Base-by-base conservation (phyloP, 2,888 invertebrate species). In the Crematogaster levior region DNA sequence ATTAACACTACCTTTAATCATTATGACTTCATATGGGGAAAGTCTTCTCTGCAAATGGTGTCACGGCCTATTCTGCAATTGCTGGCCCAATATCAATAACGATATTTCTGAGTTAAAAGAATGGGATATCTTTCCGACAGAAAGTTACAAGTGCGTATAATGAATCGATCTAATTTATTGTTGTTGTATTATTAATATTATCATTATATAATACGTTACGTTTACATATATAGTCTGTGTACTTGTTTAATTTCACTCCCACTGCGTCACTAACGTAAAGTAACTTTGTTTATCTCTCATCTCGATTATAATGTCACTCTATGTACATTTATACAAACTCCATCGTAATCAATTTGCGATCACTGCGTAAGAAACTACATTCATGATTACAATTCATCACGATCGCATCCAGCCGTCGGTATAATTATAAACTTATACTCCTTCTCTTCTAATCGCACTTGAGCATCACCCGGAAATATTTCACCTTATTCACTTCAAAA, bases 11-110 rank as follows among this genome's bases (percentile, higher is more conserved):
- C 18, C 2, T 94, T 93, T 61, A 93, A 92, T 82, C 94, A 94
- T 85, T 94, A 94, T 43, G 94, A 94, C 56, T 94, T 94, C 63
- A 65, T 94, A 3, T 94, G 94, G 94, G 93, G 93, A 61, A 92
- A 86, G 83, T 86, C 88, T 30, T 90, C 92, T 3, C 87, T 89
- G 2, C 86, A 91, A 75, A 77, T 91, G 53, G 85, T 94, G n/a
- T 93, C 91, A 43, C 81, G 86, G 48, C 92, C 92, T 63, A 75
- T 94, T 15, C 75, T 93, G 21, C 82, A 86, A 40, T 85, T 94
- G 48, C 84, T 94, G 48, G 86, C 40, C 3, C 51, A 60, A 3
- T 82, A 88, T 46, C 53, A 77, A 5, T 81, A 66, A 37, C n/a
- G 10, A 6, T 6, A 6, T 53, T 30, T 15, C 18, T 53, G 6